Evolutionary conservation across 2,888 invertebrate genomes (phyloP), one percentile per base, ranked within the genome.

Genomic region (Chloroclysta siterata): DNA sequence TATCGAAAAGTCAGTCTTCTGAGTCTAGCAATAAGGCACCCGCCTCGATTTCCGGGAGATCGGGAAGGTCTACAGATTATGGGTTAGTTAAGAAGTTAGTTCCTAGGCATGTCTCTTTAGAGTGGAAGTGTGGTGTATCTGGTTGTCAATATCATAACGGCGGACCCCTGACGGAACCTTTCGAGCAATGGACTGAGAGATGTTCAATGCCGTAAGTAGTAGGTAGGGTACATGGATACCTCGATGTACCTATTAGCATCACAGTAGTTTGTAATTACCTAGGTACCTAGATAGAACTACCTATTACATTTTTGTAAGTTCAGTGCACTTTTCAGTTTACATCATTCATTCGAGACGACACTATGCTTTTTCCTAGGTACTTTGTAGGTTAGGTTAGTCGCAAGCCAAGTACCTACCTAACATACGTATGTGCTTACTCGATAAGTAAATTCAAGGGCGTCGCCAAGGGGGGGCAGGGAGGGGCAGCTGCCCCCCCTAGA

Each of bases 1-100:
- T 88, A 63, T 75, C 81, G 3, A 89, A 90, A 70, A 91, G 91
- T 68, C 85, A 84, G 51, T 85, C 88, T 22, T 83, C 84, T 50
- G 77, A 86, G 70, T 80, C 81, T 33, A 85, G 68, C 70, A 72
- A 77, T 70, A 84, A 81, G 64, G 76, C 78, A 1, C 67, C 67
- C 5, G 71, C 70, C 2, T 89, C 90, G 0, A 63, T 86, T 1
- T 87, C 91, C 5, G 88, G 85, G 14, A 82, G 85, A 60, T 90
- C 90, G 62, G 88, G 87, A 14, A 83, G 83, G 63, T 89, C 90
- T 60, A 81, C 83, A 1, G 83, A 85, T 70, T 88, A 81, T 76
- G 88, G 91, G 90, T 91, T 71, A 82, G 85, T 72, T 62, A 51
- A 48, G 41, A 51, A 47, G 47, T 66, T 55, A 50, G 41, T 59